Evolutionary conservation across 2,113 vertebrate genomes (phyloP), one percentile per base, ranked within the genome.

Genomic region (Albula glossodonta): DNA sequence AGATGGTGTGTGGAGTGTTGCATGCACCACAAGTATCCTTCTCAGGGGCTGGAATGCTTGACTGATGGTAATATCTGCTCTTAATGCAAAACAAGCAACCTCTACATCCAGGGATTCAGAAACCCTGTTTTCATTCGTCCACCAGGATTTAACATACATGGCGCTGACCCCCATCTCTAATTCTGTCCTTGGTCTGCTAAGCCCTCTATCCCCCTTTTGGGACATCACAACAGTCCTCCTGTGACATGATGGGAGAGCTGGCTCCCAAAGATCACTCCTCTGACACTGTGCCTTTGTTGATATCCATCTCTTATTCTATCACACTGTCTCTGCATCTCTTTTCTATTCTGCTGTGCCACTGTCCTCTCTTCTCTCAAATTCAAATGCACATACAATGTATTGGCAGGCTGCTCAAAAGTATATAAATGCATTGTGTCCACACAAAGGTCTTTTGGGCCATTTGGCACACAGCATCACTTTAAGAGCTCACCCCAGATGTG

Each of bases 11-110:
- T 74, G 70, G n/a, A 74, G 17, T 31, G 70, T 74, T 31, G 70
- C 70, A 74, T 22, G 70, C 70, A 74, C 6, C 70, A 9, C 9
- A 74, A 74, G 70, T 74, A 31, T 74, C 70, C 70, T n/a, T 74
- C 70, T 74, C n/a, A 10, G 22, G 70, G 60, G 70, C 70, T 11
- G n/a, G 70, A 7, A 31, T 10, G 70, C 2, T 8, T 74, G 70
- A 74, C 31, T 74, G 70, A 74, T 74, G 70, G 70, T 31, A 74
- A 74, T 74, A 74, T 74, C n/a, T 74, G n/a, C 70, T 74, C 70
- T 31, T 74, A 74, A 25, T 74, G 70, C 70, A 74, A 22, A 74
- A 31, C n/a, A 31, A 74, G 70, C 11, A 74, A 31, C 70, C n/a
- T 31, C 70, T 10, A 74, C 70, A 31, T n/a, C 22, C 70, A 74